Percentiles rank a stretch among this genome's conserved stretches.
phyloP scores from a whole-genome alignment of 2,797 vertebrate genomes.

The Esox lucius region DNA sequence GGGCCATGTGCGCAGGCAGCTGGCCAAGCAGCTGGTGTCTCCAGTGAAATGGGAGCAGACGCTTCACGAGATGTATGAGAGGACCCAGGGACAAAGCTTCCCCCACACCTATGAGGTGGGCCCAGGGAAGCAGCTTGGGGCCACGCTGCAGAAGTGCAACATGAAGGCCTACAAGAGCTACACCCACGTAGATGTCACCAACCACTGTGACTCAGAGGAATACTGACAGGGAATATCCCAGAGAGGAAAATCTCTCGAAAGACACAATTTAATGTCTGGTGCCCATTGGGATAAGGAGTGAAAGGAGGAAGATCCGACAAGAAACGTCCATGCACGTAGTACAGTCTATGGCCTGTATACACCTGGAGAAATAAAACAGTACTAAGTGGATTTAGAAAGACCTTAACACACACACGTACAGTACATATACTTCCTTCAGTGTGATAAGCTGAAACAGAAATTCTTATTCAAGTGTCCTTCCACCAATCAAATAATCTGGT shows the following conservation, averaged over 20 bases:
- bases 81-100: conserved; percentile 80
- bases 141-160: conserved; percentile 85
- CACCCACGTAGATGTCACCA: conserved; percentile 68
- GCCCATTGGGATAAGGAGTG: no score
- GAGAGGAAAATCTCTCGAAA: no score
- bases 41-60: conserved; percentile 96
- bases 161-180: conserved; percentile 86
- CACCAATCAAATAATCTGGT: conserved; percentile 33
- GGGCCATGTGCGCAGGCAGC: conserved; percentile 74
- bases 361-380: background rate
- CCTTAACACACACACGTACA: background rate
- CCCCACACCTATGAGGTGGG: conserved; percentile 90
- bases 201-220: background rate
- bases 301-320: background rate
- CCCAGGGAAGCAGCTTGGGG: conserved; percentile 87
- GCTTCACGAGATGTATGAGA: conserved; percentile 86
- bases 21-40: conserved; percentile 85
- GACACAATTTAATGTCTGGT: no score
- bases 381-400: background rate
- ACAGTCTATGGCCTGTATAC: background rate
- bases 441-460: conserved; percentile 2
- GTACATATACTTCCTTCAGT: background rate
- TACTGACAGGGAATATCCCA: background rate
- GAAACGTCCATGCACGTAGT: background rate
- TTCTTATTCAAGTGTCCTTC: conserved; percentile 17